A percentile compares a stretch with the other conserved stretches of the same genome.
Evolutionary conservation across 35 echinoderm and acorn worm species (phyloP).

Genomic region (Acanthaster planci): DNA sequence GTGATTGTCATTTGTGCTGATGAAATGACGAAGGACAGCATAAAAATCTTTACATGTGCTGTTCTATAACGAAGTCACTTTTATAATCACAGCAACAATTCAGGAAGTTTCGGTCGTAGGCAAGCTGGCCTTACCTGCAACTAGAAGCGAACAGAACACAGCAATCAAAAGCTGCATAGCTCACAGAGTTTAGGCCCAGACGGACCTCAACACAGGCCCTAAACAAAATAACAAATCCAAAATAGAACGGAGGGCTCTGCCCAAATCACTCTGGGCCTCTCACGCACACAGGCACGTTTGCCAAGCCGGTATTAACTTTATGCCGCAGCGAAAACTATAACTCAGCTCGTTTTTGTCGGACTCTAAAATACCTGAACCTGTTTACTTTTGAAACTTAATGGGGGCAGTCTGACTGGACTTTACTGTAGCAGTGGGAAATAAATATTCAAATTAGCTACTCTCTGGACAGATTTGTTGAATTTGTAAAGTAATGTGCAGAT

Average conservation of each 20-base stretch:
- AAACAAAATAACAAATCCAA: background rate
- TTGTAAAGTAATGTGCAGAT: background rate
- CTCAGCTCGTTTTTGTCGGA: background rate
- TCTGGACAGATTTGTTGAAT: background rate
- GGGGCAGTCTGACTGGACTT: background rate
- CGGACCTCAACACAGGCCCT: background rate
- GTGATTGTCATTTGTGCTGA: too few relatives aligned
- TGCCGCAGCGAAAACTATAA: background rate
- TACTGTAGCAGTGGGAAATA: background rate
- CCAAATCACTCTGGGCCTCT: background rate
- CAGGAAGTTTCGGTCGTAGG: too few relatives aligned
- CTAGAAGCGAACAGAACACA: slow-evolving; percentile 4
- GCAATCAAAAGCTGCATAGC: background rate
- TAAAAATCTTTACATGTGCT: too few relatives aligned
- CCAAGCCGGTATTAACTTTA: background rate
- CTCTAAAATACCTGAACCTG: too few relatives aligned
- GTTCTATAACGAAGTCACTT: too few relatives aligned
- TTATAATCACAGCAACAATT: too few relatives aligned
- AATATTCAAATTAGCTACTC: background rate
- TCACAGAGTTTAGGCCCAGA: background rate
- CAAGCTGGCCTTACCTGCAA: background rate
- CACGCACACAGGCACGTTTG: background rate
- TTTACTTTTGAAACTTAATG: too few relatives aligned
- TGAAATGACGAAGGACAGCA: too few relatives aligned
- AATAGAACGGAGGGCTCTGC: background rate